phyloP scores from a whole-genome alignment of 2,797 vertebrate genomes.

The Apogon talboti region DNA sequence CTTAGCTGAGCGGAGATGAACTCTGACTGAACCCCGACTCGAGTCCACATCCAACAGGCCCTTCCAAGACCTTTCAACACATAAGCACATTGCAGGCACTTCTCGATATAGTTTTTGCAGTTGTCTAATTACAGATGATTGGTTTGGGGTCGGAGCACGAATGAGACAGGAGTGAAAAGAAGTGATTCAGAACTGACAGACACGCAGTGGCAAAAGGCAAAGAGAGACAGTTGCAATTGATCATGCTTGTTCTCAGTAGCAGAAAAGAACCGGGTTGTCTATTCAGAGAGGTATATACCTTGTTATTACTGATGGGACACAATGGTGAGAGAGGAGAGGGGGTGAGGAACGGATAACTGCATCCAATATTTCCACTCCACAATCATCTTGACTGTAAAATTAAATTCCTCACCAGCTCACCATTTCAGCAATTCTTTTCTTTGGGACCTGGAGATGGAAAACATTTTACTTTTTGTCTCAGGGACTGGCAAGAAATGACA shows the following conservation, averaged over 20 bases:
- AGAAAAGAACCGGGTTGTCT: constrained; percentile 17
- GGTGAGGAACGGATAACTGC: constrained; percentile 49
- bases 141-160: constrained; percentile 51
- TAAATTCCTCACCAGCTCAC: constrained; percentile 45
- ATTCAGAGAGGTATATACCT: constrained; percentile 33
- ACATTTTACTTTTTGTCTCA: constrained; percentile 38
- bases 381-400: constrained; percentile 62
- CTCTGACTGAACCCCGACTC: constrained; percentile 69
- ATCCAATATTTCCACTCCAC: constrained; percentile 53
- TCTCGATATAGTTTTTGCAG: constrained; percentile 65
- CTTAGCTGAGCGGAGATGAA: constrained; percentile 71
- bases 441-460: constrained; percentile 45
- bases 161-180: constrained; percentile 37
- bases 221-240: constrained; percentile 43
- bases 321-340: constrained; percentile 31
- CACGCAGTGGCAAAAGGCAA: constrained; percentile 41
- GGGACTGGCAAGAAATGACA: constrained; percentile 47
- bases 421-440: constrained; percentile 40
- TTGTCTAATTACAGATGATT: constrained; percentile 80
- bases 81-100: constrained; percentile 59
- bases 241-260: constrained; percentile 29
- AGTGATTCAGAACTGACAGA: constrained; percentile 52
- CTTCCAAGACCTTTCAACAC: constrained; percentile 64
- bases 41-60: constrained; percentile 50
- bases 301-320: constrained; percentile 45